These are phyloP conservation scores for Spisula subtruncata DNA, from an alignment of 2,888 invertebrate species.

Conservation along the genomic window DNA sequence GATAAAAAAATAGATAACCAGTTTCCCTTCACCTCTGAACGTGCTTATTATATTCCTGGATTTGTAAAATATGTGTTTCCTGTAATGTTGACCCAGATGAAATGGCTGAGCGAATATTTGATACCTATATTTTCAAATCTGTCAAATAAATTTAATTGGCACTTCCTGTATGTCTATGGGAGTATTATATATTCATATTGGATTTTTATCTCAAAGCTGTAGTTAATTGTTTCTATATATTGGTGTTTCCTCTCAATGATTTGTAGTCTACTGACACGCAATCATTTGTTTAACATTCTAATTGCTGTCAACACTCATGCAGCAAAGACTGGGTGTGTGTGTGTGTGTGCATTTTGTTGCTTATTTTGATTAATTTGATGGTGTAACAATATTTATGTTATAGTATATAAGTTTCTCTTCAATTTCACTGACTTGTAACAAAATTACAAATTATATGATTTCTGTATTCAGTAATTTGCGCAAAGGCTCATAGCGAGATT, in stretches of 20 bases:
- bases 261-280: background rate
- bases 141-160: slow-evolving; percentile 21
- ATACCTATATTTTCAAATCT: background rate
- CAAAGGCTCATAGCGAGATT: no score
- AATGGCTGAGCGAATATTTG: background rate
- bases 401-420: no score
- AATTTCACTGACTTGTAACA: no score
- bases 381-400: no score
- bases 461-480: no score
- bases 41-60: background rate
- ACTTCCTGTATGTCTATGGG: background rate
- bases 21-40: background rate
- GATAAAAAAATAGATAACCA: no score
- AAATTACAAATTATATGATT: no score
- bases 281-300: background rate
- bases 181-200: background rate
- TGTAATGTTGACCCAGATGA: background rate
- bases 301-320: background rate
- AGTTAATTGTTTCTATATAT: slow-evolving; percentile 5
- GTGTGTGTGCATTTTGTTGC: background rate
- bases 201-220: slow-evolving; percentile 8
- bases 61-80: background rate
- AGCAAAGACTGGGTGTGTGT: background rate
- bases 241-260: background rate
- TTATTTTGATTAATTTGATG: slow-evolving; percentile 2